Evolutionary conservation across 2,888 invertebrate species (phyloP), one percentile per base, ranked within the genome.

Genomic region (Lycocerus yunnanus): DNA sequence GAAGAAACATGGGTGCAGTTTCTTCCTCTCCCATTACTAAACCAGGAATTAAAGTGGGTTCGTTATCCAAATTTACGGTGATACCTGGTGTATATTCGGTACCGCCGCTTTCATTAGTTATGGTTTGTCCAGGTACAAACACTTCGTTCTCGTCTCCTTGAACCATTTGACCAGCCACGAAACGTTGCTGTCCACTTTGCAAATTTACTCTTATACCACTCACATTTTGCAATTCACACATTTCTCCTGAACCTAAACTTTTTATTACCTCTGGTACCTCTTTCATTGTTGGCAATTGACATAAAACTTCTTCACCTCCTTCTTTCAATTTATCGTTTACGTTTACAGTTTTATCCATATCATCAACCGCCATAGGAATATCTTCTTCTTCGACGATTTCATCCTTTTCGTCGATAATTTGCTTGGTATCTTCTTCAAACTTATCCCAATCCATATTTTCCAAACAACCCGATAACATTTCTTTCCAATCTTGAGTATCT

Each of bases 31-130:
- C 85, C 84, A 94, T 93, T 9, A 94, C 92, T 86, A 94, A 93
- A 21, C 94, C 94, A 0, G 94, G 94, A 80, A 94, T 93, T 81
- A 94, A 93, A 1, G 93, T 93, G 1, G 93, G 93, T 0, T 94
- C 94, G 24, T 91, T 91, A 84, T 93, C 92, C 1, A 93, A 93
- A 85, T 92, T 91, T 69, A 93, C 92, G 74, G 93, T 93, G 85
- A 94, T 93, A 11, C 94, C 94, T 0, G 94, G 94, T n/a, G 93
- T 93, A 82, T 94, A 94, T 77, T 92, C 90, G 15, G 92, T 91
- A 0, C 91, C 92, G 0, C 93, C 94, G 77, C 93, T 92, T 68
- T 90, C 90, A 0, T 92, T 93, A 74, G 92, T 90, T 77, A 93
- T 89, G 0, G 93, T 93, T 87, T 94, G 93, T 8, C 94, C 94